These are phyloP conservation scores for Popillia japonica DNA, from an alignment of 1,140 invertebrate species.

Conservation along the genomic window DNA sequence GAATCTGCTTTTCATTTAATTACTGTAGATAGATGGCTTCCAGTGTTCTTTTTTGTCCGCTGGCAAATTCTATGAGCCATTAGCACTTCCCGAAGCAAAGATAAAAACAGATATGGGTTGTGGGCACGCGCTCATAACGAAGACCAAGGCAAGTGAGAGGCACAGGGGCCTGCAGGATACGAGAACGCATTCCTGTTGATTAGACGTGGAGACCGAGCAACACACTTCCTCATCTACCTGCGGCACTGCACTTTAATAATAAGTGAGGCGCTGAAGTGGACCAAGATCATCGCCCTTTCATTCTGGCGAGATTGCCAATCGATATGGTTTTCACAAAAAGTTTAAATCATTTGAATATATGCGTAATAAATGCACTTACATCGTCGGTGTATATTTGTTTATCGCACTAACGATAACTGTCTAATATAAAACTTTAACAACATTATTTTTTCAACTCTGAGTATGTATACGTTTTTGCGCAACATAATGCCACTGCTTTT, in stretches of 20 bases:
- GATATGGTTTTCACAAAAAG: slow-evolving; percentile 15
- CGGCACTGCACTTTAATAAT: slow-evolving; percentile 22
- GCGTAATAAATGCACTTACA: too few relatives aligned
- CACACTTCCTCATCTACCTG: slow-evolving; percentile 34
- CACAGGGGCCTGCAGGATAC: slow-evolving; percentile 21
- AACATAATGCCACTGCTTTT: too few relatives aligned
- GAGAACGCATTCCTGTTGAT: slow-evolving; percentile 31
- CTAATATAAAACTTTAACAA: too few relatives aligned
- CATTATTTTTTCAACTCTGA: too few relatives aligned
- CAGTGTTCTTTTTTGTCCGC: slow-evolving; percentile 30
- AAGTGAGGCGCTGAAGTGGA: slow-evolving; percentile 28
- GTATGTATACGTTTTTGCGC: too few relatives aligned
- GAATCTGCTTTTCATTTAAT: slow-evolving; percentile 31
- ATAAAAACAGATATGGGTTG: slow-evolving; percentile 34
- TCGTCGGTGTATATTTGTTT: too few relatives aligned
- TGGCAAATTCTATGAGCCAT: slow-evolving; percentile 31
- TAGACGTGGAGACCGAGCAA: slow-evolving; percentile 25
- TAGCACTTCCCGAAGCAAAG: slow-evolving; percentile 30
- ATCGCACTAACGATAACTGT: too few relatives aligned
- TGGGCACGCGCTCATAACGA: slow-evolving; percentile 31
- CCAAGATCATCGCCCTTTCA: slow-evolving; percentile 32
- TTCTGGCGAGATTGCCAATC: slow-evolving; percentile 8
- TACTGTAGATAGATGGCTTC: slow-evolving; percentile 26
- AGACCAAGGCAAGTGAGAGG: slow-evolving; percentile 30
- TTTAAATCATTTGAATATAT: neutral